A percentile compares a stretch with the other conserved stretches of the same genome.
Evolutionary conservation across 2,888 invertebrate species (phyloP).

Genomic region (Melanchra persicariae): DNA sequence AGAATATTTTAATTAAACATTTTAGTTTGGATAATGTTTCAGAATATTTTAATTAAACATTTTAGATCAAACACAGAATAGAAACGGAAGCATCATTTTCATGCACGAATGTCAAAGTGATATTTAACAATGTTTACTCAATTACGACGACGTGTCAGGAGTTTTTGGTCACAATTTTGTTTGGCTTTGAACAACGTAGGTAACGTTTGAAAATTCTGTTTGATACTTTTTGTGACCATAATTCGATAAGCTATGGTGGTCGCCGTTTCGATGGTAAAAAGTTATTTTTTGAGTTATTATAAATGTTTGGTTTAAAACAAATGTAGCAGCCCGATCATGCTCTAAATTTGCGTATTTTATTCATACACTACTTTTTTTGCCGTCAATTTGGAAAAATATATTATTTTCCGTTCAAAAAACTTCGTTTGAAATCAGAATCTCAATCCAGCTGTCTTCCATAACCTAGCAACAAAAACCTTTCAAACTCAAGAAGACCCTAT

Average conservation of each 20-base stretch:
- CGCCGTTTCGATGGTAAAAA: conserved; percentile 15
- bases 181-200: conserved; percentile 39
- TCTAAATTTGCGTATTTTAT: no score
- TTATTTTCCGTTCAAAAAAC: no score
- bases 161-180: conserved; percentile 31
- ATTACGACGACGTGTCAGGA: conserved; percentile 40
- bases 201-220: conserved; percentile 30
- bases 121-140: conserved; percentile 48
- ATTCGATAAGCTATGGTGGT: conserved; percentile 39
- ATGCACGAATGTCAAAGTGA: conserved; percentile 13
- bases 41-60: background rate
- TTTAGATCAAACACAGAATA: background rate
- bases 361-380: no score
- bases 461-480: conserved; percentile 30
- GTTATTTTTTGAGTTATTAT: background rate
- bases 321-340: no score
- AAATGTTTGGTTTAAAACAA: no score
- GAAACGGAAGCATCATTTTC: background rate
- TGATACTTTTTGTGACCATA: conserved; percentile 43
- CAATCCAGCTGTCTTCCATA: background rate
- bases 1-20: background rate
- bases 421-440: background rate
- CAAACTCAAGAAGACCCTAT: conserved; percentile 11
- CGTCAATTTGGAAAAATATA: no score
- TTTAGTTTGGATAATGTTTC: background rate